A percentile compares a stretch with the other conserved stretches of the same genome.
These are phyloP conservation scores for Micromesistius poutassou DNA, from an alignment of 2,797 vertebrate species.

Conservation along the genomic window DNA sequence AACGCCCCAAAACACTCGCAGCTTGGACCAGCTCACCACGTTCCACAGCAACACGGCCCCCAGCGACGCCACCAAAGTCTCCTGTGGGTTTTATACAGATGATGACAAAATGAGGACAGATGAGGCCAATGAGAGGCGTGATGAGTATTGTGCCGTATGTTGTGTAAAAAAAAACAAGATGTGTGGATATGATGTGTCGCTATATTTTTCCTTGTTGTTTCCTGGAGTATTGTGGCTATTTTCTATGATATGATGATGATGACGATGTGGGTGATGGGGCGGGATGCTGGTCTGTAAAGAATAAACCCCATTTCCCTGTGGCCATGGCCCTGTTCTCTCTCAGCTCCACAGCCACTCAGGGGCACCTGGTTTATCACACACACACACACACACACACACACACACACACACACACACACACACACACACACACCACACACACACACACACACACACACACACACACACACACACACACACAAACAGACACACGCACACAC, in stretches of 20 bases:
- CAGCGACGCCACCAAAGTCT: background rate
- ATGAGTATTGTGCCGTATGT: slow-evolving; percentile 44
- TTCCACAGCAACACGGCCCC: slow-evolving; percentile 21
- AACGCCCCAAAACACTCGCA: background rate
- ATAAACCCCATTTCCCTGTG: slow-evolving; percentile 48
- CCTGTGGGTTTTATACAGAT: slow-evolving; percentile 42
- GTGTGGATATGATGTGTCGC: slow-evolving; percentile 44
- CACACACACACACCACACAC: background rate
- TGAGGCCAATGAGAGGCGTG: slow-evolving; percentile 28
- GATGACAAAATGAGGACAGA: slow-evolving; percentile 24
- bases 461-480: background rate
- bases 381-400: background rate
- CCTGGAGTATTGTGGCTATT: slow-evolving; percentile 49
- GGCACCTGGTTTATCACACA: slow-evolving; percentile 1
- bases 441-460: background rate
- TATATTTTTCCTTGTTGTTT: slow-evolving; percentile 41
- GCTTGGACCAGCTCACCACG: slow-evolving; percentile 13
- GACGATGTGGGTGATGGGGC: slow-evolving; percentile 16
- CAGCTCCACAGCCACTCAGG: slow-evolving; percentile 30
- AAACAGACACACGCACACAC: background rate
- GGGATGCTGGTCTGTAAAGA: slow-evolving; percentile 38
- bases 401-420: background rate
- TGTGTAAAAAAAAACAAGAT: slow-evolving; percentile 36
- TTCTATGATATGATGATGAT: slow-evolving; percentile 32
- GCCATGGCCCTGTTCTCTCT: slow-evolving; percentile 32